phyloP scores from a whole-genome alignment of 2,113 vertebrate species.

The Equus przewalskii region DNA sequence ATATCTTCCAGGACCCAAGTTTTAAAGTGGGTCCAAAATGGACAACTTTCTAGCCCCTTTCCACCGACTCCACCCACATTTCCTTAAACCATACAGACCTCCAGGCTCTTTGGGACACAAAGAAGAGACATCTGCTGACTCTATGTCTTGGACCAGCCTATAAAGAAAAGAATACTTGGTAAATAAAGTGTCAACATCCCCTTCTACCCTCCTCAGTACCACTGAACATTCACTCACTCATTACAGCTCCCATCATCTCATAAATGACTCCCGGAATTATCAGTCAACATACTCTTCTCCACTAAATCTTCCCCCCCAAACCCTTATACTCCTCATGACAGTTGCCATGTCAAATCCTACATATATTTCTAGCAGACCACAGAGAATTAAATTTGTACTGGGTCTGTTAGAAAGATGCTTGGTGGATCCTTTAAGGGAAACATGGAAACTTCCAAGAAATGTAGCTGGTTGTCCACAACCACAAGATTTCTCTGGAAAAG shows the following conservation, averaged over 20 bases:
- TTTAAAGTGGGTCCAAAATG: constrained; percentile 1
- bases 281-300: neutral
- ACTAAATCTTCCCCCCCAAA: neutral
- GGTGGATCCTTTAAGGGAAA: neutral
- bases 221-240: neutral
- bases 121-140: constrained; percentile 70
- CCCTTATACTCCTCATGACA: neutral
- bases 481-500: neutral
- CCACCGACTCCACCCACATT: neutral
- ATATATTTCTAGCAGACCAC: neutral
- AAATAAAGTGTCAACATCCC: constrained; percentile 69
- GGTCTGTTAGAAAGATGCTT: constrained; percentile 20
- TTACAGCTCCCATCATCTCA: neutral
- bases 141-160: constrained; percentile 84
- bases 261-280: neutral
- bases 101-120: constrained; percentile 78
- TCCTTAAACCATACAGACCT: constrained; percentile 75
- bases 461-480: neutral
- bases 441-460: neutral
- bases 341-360: neutral
- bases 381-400: neutral
- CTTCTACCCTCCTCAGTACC: constrained; percentile 67
- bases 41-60: neutral
- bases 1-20: neutral
- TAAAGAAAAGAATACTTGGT: constrained; percentile 31